Evolutionary conservation across 2,113 vertebrate genomes (phyloP), one percentile per base, ranked within the genome.

Genomic region (Spilogale gracilis): DNA sequence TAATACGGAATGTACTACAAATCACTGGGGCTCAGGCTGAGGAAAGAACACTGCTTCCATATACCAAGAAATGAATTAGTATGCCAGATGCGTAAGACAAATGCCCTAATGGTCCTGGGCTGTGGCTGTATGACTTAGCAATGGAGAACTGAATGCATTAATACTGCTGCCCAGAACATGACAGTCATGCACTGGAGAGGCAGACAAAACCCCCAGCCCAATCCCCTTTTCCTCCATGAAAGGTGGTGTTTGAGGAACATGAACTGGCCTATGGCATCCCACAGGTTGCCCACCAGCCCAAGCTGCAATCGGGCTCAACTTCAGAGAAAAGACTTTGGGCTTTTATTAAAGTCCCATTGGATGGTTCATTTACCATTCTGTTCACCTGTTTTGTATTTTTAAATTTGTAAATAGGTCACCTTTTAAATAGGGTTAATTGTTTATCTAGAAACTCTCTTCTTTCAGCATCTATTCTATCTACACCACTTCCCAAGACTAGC

Each of bases 21-120:
- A 98, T 87, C 97, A 87, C 84, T 90, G 89, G 86, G 86, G 97
- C 93, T 82, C 71, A 23, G 92, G 92, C 95, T 81, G 9, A 97
- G 88, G 92, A 65, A 2, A 30, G 86, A 98, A 95, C 69, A 8
- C 86, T 91, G 95, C 90, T 78, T 88, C 60, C 81, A 25, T n/a
- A 1, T 21, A 89, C 88, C 5, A 58, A 96, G 74, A 97, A 97
- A 94, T 45, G 71, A 86, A 93, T 79, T 11, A 91, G 84, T 76
- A 71, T 4, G 3, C 56, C 87, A 52, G n/a, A 48, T 2, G 30
- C n/a, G 3, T 45, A 32, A 56, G 67, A 85, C 93, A 97, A 89
- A 56, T 38, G 17, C 67, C 89, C 96, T 30, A 38, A 12, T 67
- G 84, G 32, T 74, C 63, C 92, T 10, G 63, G 58, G 65, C n/a